Conservation (phyloP, 1,140 invertebrate genomes). For the Parasteatoda tepidariorum region DNA sequence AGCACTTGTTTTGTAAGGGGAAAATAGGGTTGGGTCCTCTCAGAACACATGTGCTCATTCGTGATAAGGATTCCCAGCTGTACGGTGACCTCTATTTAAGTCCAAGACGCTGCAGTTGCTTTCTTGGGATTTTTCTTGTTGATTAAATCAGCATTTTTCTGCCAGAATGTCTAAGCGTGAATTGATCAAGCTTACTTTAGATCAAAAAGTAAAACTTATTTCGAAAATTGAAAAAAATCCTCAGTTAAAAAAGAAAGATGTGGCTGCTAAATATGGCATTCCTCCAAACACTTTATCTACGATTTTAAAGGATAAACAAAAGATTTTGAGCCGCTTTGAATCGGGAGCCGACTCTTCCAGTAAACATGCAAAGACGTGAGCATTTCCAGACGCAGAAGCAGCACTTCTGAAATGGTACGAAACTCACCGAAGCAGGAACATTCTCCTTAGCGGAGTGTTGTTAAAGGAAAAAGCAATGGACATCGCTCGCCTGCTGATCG, state of each 20-base stretch:
- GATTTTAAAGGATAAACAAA: no score
- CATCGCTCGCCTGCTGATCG: conserved; percentile 61
- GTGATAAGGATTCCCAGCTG: no score
- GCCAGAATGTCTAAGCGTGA: background rate
- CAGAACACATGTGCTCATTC: no score
- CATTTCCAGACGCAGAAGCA: background rate
- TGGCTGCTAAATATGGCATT: conserved; percentile 29
- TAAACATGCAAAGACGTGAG: conserved; percentile 4
- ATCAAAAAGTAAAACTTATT: conserved; percentile 22
- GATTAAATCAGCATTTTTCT: no score
- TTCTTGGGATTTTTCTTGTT: no score
- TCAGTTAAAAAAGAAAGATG: conserved; percentile 33
- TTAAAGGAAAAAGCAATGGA: conserved; percentile 63
- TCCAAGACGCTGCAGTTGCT: no score
- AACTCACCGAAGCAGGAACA: background rate
- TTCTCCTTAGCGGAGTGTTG: conserved; percentile 56
- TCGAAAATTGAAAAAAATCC: conserved; percentile 4
- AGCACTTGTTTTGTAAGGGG: no score
- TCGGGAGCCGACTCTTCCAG: background rate
- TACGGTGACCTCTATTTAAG: no score
- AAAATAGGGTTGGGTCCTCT: no score
- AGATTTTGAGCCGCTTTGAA: background rate
- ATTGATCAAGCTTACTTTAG: background rate
- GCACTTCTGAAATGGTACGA: conserved; percentile 18
- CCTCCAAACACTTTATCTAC: conserved; percentile 35